Conservation (phyloP, 2,888 invertebrate genomes). For the Drosophila subsilvestris region DNA sequence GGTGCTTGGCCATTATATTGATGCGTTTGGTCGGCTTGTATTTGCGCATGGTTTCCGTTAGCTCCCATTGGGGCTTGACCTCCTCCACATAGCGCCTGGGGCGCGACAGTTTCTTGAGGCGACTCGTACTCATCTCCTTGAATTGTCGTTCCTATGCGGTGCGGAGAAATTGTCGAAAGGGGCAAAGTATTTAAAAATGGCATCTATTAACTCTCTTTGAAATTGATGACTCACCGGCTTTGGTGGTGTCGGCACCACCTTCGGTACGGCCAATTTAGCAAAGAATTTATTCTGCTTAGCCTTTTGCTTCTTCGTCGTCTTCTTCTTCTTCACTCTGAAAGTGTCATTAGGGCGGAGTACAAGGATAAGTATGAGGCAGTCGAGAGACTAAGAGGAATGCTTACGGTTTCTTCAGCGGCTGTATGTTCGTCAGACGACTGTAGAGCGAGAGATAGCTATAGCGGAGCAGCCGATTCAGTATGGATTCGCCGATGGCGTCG, state of each 20-base stretch:
- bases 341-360: too few relatives aligned
- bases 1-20: constrained; percentile 41
- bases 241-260: constrained; percentile 51
- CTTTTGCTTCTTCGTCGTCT: constrained; percentile 69
- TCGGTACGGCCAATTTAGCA: constrained; percentile 75
- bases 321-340: constrained; percentile 59
- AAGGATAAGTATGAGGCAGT: background rate
- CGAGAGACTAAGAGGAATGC: constrained; percentile 8
- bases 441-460: constrained; percentile 81
- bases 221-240: constrained; percentile 53
- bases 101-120: constrained; percentile 65
- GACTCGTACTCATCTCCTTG: constrained; percentile 40
- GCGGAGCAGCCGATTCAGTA: constrained; percentile 77
- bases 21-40: constrained; percentile 63
- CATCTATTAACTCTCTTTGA: background rate
- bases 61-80: constrained; percentile 61
- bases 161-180: background rate
- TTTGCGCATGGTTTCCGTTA: constrained; percentile 52
- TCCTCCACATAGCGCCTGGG: constrained; percentile 55
- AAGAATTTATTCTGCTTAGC: constrained; percentile 70
- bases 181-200: too few relatives aligned
- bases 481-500: constrained; percentile 57
- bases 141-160: constrained; percentile 44
- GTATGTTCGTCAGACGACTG: constrained; percentile 77
- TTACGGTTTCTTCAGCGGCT: constrained; percentile 72